Base-by-base conservation (phyloP, 2,888 invertebrate genomes). In the Cerceris rybyensis region DNA sequence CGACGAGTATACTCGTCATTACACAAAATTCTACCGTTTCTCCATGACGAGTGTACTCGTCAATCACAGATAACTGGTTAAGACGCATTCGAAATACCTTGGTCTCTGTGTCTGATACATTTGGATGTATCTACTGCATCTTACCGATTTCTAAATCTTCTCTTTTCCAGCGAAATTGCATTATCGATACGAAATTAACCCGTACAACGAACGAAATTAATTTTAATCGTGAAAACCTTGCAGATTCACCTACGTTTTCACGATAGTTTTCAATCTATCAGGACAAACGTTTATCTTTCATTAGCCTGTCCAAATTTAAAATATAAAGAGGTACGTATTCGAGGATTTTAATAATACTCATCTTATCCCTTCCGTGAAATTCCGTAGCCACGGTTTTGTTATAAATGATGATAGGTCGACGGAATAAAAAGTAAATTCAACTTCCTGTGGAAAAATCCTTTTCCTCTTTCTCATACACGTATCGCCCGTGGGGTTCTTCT, bases 361-460 rank as follows among this genome's bases (percentile, higher is more conserved):
- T n/a, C 50, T 11, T 50, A 13, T 9, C 50, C 6, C 50, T 7
- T 2, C 11, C 11, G 50, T 2, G 11, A 7, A 11, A n/a, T 50
- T 9, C 28, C 28, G 28, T 28, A 28, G 28, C 28, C 28, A n/a
- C 11, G n/a, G n/a, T 50, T 50, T 50, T n/a, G n/a, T 50, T 13
- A 50, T 50, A 50, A 55, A 55, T 17, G 28, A 55, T 55, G n/a
- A 14, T 11, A 52, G 52, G n/a, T 2, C 55, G 28, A 13, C 5
- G 52, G 46, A 50, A 50, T 60, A 46, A 59, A 55, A 46, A 52
- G 54, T 59, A 60, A 72, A 65, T 41, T 74, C 63, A 17, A 13
- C 16, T 55, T 2, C 0, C 14, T 2, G 7, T 7, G 7, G 55
- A 17, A 61, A 65, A 75, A 65, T 74, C 59, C 59, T 70, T 46